Conservation (phyloP, 2,797 vertebrate species). For the Pteronotus mesoamericanus region DNA sequence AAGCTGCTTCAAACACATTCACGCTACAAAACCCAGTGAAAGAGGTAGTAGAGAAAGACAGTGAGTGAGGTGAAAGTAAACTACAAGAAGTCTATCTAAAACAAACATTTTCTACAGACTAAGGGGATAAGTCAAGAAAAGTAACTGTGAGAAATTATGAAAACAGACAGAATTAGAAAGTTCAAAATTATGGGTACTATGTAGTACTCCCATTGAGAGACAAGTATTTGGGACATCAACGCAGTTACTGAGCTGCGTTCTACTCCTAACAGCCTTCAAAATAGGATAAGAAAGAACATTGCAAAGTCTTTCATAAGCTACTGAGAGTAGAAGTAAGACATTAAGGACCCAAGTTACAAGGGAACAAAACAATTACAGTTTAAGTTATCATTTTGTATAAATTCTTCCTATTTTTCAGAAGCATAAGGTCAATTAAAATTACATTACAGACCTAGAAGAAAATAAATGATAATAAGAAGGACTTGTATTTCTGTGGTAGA, state of each 20-base stretch:
- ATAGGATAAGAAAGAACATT: background rate
- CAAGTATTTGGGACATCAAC: background rate
- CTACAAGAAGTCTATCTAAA: background rate
- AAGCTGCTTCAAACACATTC: background rate
- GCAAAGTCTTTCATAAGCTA: background rate
- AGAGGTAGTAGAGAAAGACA: background rate
- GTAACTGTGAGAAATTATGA: background rate
- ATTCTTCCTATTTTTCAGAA: background rate
- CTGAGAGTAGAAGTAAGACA: background rate
- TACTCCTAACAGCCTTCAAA: background rate
- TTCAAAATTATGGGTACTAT: background rate
- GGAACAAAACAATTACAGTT: background rate
- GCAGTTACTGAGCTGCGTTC: background rate
- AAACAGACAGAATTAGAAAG: background rate
- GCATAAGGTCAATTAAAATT: conserved; percentile 30
- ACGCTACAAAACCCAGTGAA: background rate
- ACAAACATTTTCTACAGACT: background rate
- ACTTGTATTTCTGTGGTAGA: background rate
- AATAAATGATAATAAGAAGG: conserved; percentile 19
- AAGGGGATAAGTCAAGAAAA: background rate
- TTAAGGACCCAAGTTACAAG: background rate
- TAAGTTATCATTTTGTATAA: conserved; percentile 14
- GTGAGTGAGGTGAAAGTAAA: background rate
- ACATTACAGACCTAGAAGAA: background rate
- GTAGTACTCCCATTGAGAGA: background rate